Conservation (phyloP, 2,797 vertebrate genomes). For the Acipenser oxyrinchus region DNA sequence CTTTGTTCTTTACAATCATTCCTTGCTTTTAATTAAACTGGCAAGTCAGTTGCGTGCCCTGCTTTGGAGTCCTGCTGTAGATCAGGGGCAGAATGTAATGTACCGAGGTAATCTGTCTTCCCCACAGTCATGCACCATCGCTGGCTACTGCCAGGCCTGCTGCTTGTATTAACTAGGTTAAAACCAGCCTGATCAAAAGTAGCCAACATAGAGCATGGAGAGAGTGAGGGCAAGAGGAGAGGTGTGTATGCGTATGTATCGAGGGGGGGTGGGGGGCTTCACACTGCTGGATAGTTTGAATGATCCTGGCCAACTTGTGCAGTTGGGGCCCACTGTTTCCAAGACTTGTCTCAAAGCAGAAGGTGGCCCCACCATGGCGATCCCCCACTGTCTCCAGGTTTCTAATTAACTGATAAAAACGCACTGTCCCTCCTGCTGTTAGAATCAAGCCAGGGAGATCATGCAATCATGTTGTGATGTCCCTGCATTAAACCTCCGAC, state of each 20-base stretch:
- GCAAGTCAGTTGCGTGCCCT: slow-evolving; percentile 52
- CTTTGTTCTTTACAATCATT: slow-evolving; percentile 82
- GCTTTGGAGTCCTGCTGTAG: slow-evolving; percentile 80
- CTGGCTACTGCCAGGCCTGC: slow-evolving; percentile 51
- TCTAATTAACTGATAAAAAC: slow-evolving; percentile 53
- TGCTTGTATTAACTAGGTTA: slow-evolving; percentile 66
- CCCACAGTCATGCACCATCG: slow-evolving; percentile 60
- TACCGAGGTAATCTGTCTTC: slow-evolving; percentile 58
- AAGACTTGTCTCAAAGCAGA: slow-evolving; percentile 32
- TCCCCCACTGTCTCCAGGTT: slow-evolving; percentile 34
- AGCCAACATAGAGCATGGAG: slow-evolving; percentile 35
- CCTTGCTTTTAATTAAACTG: slow-evolving; percentile 87
- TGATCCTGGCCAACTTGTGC: slow-evolving; percentile 39
- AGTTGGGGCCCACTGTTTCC: slow-evolving; percentile 36
- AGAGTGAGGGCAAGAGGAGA: slow-evolving; percentile 14
- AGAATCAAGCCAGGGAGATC: slow-evolving; percentile 22
- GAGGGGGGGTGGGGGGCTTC: slow-evolving; percentile 17
- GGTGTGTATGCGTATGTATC: slow-evolving; percentile 13
- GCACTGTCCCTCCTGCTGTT: slow-evolving; percentile 14
- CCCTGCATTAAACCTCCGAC: slow-evolving; percentile 24
- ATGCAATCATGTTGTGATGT: slow-evolving; percentile 19
- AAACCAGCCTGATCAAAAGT: slow-evolving; percentile 60
- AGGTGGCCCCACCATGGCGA: slow-evolving; percentile 34
- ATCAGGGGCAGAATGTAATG: slow-evolving; percentile 51
- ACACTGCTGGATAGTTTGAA: slow-evolving; percentile 38